phyloP scores from a whole-genome alignment of 1,140 invertebrate species.

The Dinoponera quadriceps region DNA sequence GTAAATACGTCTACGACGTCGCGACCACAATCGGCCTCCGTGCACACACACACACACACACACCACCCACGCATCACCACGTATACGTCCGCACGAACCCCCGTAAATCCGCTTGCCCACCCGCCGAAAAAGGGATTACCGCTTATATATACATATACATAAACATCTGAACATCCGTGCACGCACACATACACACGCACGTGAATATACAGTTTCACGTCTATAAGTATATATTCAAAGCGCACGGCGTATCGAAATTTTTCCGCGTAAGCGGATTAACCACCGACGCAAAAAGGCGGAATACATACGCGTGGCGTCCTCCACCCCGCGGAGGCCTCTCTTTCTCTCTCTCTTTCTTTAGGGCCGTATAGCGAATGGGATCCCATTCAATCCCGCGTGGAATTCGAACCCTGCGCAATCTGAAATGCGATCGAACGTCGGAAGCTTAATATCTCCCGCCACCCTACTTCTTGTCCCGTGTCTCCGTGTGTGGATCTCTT shows the following conservation, averaged over 20 bases:
- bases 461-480: constrained; percentile 36
- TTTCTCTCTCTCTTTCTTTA: too few relatives aligned
- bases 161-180: background rate
- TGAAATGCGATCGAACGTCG: constrained; percentile 79
- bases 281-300: constrained; percentile 68
- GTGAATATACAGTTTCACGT: background rate
- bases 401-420: constrained; percentile 75
- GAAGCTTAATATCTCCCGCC: constrained; percentile 70
- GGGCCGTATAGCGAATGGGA: constrained; percentile 69
- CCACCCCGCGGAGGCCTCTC: background rate
- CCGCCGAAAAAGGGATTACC: constrained; percentile 59
- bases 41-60: background rate
- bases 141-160: constrained; percentile 20
- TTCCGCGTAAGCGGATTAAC: constrained; percentile 79
- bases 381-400: constrained; percentile 77
- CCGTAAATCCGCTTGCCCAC: constrained; percentile 19
- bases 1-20: constrained; percentile 58
- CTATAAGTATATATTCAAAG: constrained; percentile 52
- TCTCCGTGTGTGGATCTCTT: constrained; percentile 24
- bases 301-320: constrained; percentile 50
- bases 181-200: background rate
- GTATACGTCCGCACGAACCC: background rate
- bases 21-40: constrained; percentile 52
- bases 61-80: background rate
- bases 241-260: constrained; percentile 74